phyloP scores from a whole-genome alignment of 1,140 invertebrate genomes.

The Hestina assimilis region DNA sequence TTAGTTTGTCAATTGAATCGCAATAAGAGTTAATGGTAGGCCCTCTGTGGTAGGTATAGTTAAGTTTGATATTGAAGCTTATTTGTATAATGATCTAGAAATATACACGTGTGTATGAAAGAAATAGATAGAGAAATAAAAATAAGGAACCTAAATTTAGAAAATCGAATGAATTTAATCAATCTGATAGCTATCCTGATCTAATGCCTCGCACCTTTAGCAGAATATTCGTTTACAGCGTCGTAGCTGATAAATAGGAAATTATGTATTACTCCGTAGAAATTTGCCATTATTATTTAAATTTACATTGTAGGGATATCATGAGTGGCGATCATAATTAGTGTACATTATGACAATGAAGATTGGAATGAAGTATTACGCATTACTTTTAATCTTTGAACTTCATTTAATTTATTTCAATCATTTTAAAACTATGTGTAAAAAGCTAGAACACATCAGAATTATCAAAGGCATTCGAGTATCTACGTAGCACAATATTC shows the following conservation, averaged over 20 bases:
- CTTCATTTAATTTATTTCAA: too few species aligned
- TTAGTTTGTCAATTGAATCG: too few species aligned
- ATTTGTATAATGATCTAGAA: too few species aligned
- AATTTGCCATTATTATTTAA: constrained; percentile 21
- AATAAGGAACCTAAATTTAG: constrained; percentile 13
- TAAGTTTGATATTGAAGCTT: too few species aligned
- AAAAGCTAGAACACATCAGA: too few species aligned
- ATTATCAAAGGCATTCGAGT: not conserved
- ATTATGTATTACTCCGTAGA: not conserved
- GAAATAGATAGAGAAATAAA: too few species aligned
- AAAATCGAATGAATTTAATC: constrained; percentile 3
- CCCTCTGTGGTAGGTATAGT: too few species aligned
- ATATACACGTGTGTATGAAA: too few species aligned
- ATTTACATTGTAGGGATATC: constrained; percentile 18
- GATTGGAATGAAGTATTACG: constrained; percentile 1
- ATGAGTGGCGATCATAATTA: constrained; percentile 1
- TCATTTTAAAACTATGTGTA: too few species aligned
- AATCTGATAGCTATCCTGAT: constrained; percentile 5
- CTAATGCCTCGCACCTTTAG: constrained; percentile 6
- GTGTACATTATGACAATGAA: not conserved
- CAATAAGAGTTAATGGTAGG: too few species aligned
- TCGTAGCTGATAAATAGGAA: not conserved
- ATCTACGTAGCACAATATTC: not conserved
- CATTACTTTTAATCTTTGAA: not conserved
- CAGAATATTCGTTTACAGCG: not conserved